Evolutionary conservation across 2,113 vertebrate genomes (phyloP).

Genomic region (Thermophis baileyi): DNA sequence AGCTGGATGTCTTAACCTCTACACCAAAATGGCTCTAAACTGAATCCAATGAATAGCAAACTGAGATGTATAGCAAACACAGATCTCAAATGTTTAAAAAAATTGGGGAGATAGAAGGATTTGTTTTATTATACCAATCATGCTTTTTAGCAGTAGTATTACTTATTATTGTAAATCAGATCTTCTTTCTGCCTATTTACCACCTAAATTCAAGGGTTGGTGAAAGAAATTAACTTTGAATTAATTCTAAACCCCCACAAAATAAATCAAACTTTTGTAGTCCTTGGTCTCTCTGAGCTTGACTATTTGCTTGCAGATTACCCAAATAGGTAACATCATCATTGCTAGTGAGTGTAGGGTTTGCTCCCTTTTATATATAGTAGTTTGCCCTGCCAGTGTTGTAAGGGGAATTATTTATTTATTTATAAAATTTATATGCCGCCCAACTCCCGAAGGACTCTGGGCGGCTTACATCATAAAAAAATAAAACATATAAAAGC

Average conservation of each 20-base stretch:
- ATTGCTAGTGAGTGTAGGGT: background rate
- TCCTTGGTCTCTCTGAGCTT: background rate
- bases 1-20: background rate
- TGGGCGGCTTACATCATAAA: too few relatives aligned
- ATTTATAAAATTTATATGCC: too few relatives aligned
- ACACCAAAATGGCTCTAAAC: background rate
- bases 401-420: too few relatives aligned
- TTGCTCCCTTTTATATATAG: too few relatives aligned
- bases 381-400: too few relatives aligned
- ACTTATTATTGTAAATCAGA: background rate
- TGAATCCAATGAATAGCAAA: background rate
- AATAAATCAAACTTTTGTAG: background rate
- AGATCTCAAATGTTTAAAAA: background rate
- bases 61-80: background rate
- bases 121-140: background rate
- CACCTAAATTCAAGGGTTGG: background rate
- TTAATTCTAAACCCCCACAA: background rate
- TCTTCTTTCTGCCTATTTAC: background rate
- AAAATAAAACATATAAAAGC: too few relatives aligned
- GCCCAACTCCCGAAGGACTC: too few relatives aligned
- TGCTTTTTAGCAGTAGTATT: background rate
- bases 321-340: background rate
- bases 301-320: background rate
- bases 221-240: background rate
- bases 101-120: background rate